phyloP scores from a whole-genome alignment of 2,888 invertebrate genomes.

The Bursaphelenchus okinawaensis region DNA sequence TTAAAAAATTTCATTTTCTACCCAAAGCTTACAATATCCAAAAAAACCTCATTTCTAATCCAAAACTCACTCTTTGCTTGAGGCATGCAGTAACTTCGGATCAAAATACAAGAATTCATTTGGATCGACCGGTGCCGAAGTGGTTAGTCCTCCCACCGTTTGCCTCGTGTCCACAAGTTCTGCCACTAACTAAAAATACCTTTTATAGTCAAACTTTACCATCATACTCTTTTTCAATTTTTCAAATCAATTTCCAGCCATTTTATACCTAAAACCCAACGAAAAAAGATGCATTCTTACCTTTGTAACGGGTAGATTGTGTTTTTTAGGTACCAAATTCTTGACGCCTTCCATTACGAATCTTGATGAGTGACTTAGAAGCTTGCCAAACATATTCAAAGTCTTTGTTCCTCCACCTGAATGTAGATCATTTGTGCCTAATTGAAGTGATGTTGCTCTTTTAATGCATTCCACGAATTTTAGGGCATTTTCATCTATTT shows the following conservation, averaged over 20 bases:
- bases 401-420: slow-evolving; percentile 82
- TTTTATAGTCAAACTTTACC: too few relatives aligned
- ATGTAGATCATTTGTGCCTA: slow-evolving; percentile 65
- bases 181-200: slow-evolving; percentile 40
- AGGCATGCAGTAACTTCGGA: slow-evolving; percentile 77
- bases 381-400: slow-evolving; percentile 90
- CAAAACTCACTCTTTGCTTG: slow-evolving; percentile 38
- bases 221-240: too few relatives aligned
- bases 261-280: background rate
- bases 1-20: slow-evolving; percentile 21
- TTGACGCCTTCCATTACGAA: slow-evolving; percentile 87
- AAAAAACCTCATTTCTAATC: slow-evolving; percentile 8
- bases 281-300: slow-evolving; percentile 57
- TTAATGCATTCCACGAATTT: slow-evolving; percentile 46
- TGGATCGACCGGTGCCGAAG: slow-evolving; percentile 71
- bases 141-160: slow-evolving; percentile 60
- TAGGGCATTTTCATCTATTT: slow-evolving; percentile 43
- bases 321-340: slow-evolving; percentile 94
- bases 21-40: slow-evolving; percentile 8
- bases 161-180: slow-evolving; percentile 43
- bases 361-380: slow-evolving; percentile 90
- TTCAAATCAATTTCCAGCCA: background rate
- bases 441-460: background rate
- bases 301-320: slow-evolving; percentile 61
- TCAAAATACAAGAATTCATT: slow-evolving; percentile 89